Conservation (phyloP, 1,140 invertebrate species). For the Neomicropteryx cornuta region DNA sequence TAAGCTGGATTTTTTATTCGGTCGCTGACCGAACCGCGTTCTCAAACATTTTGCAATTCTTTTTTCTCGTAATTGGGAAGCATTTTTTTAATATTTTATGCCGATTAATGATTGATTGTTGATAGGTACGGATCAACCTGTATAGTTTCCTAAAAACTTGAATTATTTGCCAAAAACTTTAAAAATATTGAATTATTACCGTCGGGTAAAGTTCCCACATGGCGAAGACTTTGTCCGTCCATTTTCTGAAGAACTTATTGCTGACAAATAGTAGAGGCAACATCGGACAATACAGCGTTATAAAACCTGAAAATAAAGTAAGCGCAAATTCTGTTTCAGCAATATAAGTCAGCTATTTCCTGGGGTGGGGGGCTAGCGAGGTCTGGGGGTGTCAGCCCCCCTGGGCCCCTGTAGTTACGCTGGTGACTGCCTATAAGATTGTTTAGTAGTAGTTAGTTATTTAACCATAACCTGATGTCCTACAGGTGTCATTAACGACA, state of each 20-base stretch:
- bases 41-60: too few relatives aligned
- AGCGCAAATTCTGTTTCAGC: too few relatives aligned
- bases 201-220: conserved; percentile 72
- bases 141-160: neutral
- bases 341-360: too few relatives aligned
- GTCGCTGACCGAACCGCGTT: neutral
- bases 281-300: conserved; percentile 54
- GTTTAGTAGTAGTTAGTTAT: too few relatives aligned
- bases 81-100: too few relatives aligned
- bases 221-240: conserved; percentile 56
- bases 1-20: neutral
- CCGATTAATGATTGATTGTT: neutral
- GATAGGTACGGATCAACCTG: neutral
- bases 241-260: conserved; percentile 49
- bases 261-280: conserved; percentile 55
- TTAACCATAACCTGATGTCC: too few relatives aligned
- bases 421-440: too few relatives aligned
- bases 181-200: conserved; percentile 38
- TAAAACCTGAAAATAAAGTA: conserved; percentile 47
- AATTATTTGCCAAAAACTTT: neutral
- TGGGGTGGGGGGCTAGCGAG: too few relatives aligned
- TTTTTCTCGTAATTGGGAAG: too few relatives aligned
- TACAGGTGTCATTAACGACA: too few relatives aligned
- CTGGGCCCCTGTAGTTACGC: too few relatives aligned
- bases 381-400: too few relatives aligned